A percentile compares a stretch with the other conserved stretches of the same genome.
These are phyloP conservation scores for Leptoteleia sp. DNA, from an alignment of 1,140 invertebrate species.

Conservation along the genomic window DNA sequence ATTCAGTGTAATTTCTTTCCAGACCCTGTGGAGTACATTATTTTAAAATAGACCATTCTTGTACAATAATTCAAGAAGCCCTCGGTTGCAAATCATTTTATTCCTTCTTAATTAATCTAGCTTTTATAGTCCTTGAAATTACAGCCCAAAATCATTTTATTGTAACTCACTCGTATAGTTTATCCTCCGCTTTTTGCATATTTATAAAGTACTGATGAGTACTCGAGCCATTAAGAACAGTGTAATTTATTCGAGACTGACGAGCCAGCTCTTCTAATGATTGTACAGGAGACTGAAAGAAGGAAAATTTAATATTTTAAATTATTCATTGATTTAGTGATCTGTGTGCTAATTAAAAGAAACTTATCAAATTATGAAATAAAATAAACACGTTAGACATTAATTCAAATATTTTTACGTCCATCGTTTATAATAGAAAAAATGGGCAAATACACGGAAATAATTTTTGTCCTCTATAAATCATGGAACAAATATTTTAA, in stretches of 20 bases:
- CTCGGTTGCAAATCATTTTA: not conserved
- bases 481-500: no score
- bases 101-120: not conserved
- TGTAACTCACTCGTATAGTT: constrained; percentile 87
- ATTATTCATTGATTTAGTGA: constrained; percentile 7
- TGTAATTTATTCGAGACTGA: constrained; percentile 95
- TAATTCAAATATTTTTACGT: no score
- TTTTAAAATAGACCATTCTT: constrained; percentile 2
- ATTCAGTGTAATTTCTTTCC: constrained; percentile 94
- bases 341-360: no score
- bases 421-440: no score
- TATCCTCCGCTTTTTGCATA: constrained; percentile 95
- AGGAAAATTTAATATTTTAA: constrained; percentile 10
- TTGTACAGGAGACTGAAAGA: constrained; percentile 88
- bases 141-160: constrained; percentile 8
- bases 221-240: constrained; percentile 89
- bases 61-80: not conserved
- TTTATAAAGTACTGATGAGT: constrained; percentile 94
- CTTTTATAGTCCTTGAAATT: constrained; percentile 3
- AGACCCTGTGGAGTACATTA: constrained; percentile 83
- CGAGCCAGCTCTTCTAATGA: constrained; percentile 92
- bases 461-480: no score
- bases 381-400: no score
- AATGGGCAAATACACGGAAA: no score
- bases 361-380: no score